These are phyloP conservation scores for Marmota flaviventris DNA, from an alignment of 2,113 vertebrate species.

Conservation along the genomic window DNA sequence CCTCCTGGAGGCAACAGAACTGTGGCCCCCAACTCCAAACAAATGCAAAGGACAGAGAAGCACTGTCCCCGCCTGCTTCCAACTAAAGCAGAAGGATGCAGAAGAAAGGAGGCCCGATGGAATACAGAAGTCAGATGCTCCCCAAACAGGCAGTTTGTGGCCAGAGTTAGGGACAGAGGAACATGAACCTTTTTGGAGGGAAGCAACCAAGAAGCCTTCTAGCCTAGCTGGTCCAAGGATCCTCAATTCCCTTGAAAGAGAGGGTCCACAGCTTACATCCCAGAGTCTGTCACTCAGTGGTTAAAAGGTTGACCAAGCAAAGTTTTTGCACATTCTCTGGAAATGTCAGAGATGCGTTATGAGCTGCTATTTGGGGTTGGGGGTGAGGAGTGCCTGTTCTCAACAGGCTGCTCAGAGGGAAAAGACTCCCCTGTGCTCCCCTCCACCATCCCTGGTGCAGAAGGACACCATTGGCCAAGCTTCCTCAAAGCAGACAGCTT, in stretches of 20 bases:
- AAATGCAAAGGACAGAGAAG: not conserved
- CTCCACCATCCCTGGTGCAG: constrained; percentile 67
- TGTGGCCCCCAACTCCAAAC: not conserved
- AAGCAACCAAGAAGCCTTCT: not conserved
- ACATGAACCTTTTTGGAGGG: too few species aligned
- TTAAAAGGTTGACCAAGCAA: not conserved
- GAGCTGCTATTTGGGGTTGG: constrained; percentile 56
- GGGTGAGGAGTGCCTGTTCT: not conserved
- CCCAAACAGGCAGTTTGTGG: not conserved
- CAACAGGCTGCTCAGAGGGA: not conserved
- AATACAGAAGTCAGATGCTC: not conserved
- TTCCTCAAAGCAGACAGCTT: constrained; percentile 80
- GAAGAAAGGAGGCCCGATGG: not conserved
- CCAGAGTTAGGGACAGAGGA: not conserved
- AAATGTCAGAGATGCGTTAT: not conserved
- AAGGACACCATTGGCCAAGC: constrained; percentile 78
- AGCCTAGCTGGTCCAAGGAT: not conserved
- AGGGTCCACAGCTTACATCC: not conserved
- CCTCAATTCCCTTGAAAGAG: not conserved
- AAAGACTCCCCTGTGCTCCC: constrained; percentile 52
- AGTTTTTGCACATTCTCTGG: not conserved
- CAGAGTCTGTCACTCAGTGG: not conserved
- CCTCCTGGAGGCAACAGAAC: too few species aligned
- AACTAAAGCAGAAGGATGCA: not conserved
- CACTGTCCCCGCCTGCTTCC: not conserved